Evolutionary conservation across 2,888 invertebrate genomes (phyloP).

Genomic region (Mesorhabditis sp.): DNA sequence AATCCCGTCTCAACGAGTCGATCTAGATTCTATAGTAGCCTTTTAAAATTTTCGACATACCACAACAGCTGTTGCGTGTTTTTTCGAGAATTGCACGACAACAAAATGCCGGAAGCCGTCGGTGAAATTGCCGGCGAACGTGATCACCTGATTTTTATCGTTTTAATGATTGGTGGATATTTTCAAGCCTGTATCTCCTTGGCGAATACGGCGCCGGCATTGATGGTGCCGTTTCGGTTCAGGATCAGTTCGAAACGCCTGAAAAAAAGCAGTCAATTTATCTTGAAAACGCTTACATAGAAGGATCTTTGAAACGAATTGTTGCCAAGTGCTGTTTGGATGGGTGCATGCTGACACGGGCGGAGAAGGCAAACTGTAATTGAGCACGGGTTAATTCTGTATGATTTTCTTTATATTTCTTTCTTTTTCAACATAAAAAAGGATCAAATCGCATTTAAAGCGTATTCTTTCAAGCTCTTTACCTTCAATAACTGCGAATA

Average conservation of each 20-base stretch:
- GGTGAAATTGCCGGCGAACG: slow-evolving; percentile 40
- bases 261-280: not conserved
- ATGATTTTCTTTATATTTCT: not conserved
- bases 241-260: slow-evolving; percentile 39
- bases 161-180: not conserved
- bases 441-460: not conserved
- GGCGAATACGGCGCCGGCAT: slow-evolving; percentile 26
- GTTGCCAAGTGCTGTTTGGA: not conserved
- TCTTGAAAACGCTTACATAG: slow-evolving; percentile 11
- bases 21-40: slow-evolving; percentile 14
- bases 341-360: not conserved
- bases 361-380: not conserved
- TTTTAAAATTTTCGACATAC: slow-evolving; percentile 12
- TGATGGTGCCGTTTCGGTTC: slow-evolving; percentile 39
- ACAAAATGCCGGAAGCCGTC: slow-evolving; percentile 49
- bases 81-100: slow-evolving; percentile 31
- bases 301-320: not conserved
- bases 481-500: slow-evolving; percentile 1
- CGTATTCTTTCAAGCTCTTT: not conserved
- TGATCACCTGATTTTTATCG: slow-evolving; percentile 17
- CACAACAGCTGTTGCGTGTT: slow-evolving; percentile 26
- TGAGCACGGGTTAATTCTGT: not conserved
- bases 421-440: too few species aligned
- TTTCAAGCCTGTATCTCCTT: slow-evolving; percentile 19
- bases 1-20: slow-evolving; percentile 28